Evolutionary conservation across 1,140 invertebrate species (phyloP), one percentile per base, ranked within the genome.

Genomic region (Zaprionus taronus): DNA sequence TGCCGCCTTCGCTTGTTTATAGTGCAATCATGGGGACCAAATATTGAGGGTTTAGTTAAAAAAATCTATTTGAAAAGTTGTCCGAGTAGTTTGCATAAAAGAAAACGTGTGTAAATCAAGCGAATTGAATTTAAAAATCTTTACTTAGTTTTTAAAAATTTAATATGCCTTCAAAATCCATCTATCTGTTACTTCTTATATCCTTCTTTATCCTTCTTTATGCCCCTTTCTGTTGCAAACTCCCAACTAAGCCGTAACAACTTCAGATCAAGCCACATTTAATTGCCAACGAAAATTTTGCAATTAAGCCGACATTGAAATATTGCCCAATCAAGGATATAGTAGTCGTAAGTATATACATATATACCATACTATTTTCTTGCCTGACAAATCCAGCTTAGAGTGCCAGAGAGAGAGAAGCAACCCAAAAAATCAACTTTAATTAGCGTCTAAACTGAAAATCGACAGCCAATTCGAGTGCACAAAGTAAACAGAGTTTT

Each of bases 361-460:
- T 15, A 15, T 17, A 47, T 17, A n/a, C 6, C 36, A 38, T 15
- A 15, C 36, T 12, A 12, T 38, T 55, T 57, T 38, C 34, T 24
- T 17, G n/a, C 24, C 20, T 28, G 34, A 24, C n/a, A 57, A 57
- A 56, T 56, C 36, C 22, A 41, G n/a, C 15, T 36, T 12, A 65
- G 47, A 53, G 62, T n/a, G 47, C 4, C 12, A 24, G 57, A n/a
- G 47, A 11, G 31, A 4, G 31, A 4, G 31, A 34, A 34, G 9
- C 15, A 34, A 34, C 58, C 15, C 24, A 56, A 55, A 38, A 89
- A 87, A 81, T 84, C 72, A 62, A 68, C 56, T 81, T 89, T 89
- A 89, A 89, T 87, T 87, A 87, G 78, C 78, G 79, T 81, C 72
- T 62, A 79, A 89, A 57, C 58, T 68, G 79, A 66, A 69, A 72